Evolutionary conservation across 1,140 invertebrate genomes (phyloP), one percentile per base, ranked within the genome.

Genomic region (Maniola jurtina): DNA sequence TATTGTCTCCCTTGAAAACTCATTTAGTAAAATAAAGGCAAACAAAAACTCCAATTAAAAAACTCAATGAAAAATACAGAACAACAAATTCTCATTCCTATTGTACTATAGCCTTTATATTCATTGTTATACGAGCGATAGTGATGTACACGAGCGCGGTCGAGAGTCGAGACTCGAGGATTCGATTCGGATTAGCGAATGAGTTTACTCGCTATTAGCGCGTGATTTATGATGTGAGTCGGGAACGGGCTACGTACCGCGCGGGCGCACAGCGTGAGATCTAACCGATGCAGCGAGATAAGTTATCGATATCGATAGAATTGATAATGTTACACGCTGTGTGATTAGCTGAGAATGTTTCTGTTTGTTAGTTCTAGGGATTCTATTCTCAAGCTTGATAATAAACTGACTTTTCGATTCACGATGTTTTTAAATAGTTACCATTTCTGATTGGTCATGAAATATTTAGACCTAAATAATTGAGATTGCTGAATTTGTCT

Each of bases 211-310:
- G 83, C 83, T 86, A 86, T 89, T 89, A 88, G 76, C 63, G 70
- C 66, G 83, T 86, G 86, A 89, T 89, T 89, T 89, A 89, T 80
- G 85, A 86, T 77, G 77, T 79, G 84, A 85, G 80, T 70, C 71
- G 76, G 61, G 68, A 75, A 75, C 79, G 79, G 71, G 73, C 75
- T 66, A 61, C 79, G 73, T 55, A 50, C 75, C 67, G 76, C 71
- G 72, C 67, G 70, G 58, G 73, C 81, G 71, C 84, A 55, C 52
- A 83, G 85, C 85, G 76, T 82, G 85, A 82, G 68, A 77, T 69
- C 77, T 74, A 74, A 80, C 62, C 78, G 68, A 70, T 66, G 65
- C 35, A 42, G 25, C 50, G 35, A 55, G 14, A 59, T 60, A 66
- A 59, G 35, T 47, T 65, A 64, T 64, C 70, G 64, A 75, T 71